Percentiles rank a stretch among this genome's conserved stretches.
Evolutionary conservation across 2,113 vertebrate species (phyloP).

Genomic region (Ctenomys sociabilis): DNA sequence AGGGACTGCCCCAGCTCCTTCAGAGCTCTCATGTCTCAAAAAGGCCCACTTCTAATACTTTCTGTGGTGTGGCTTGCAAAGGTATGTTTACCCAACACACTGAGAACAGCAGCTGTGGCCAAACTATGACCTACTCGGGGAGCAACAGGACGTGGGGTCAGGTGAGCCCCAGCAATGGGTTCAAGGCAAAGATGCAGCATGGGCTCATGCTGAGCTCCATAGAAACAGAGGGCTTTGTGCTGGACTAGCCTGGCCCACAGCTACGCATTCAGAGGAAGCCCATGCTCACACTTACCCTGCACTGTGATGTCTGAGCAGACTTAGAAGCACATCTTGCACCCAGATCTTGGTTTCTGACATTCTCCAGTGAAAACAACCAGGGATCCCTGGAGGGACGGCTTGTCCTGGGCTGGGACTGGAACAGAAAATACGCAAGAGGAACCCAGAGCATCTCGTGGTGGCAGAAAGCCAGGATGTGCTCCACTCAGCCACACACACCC

Average conservation of each 20-base stretch:
- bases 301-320: neutral
- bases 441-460: neutral
- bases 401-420: neutral
- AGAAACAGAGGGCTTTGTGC: neutral
- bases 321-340: neutral
- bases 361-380: neutral
- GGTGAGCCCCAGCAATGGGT: accelerated
- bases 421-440: neutral
- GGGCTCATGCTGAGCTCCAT: neutral
- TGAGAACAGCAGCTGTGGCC: neutral
- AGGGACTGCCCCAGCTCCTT: neutral
- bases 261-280: neutral
- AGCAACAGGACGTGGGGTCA: no score
- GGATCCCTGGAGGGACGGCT: neutral
- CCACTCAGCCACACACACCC: neutral
- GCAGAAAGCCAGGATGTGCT: neutral
- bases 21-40: neutral
- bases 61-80: no score
- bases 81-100: neutral
- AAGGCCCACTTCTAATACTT: neutral
- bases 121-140: neutral
- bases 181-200: neutral
- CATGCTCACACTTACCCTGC: no score
- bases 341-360: neutral
- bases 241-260: accelerated